phyloP scores from a whole-genome alignment of 1,140 invertebrate genomes.

The Venturia canescens region DNA sequence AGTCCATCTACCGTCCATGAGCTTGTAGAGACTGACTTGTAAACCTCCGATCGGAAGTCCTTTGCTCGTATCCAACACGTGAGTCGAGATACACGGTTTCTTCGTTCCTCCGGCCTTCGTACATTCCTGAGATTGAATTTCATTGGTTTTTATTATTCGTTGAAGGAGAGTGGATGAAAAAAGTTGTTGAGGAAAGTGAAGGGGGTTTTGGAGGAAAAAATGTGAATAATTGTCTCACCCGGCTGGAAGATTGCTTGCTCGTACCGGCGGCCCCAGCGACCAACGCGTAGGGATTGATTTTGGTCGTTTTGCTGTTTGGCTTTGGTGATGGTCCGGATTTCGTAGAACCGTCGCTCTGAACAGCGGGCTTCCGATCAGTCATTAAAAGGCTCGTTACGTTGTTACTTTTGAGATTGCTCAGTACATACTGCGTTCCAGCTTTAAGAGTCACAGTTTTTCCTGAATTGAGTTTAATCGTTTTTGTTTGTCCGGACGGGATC shows the following conservation, averaged over 20 bases:
- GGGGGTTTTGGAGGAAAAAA: background rate
- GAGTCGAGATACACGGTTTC: conserved; percentile 79
- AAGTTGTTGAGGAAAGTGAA: background rate
- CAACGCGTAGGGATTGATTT: background rate
- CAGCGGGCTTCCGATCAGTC: conserved; percentile 42
- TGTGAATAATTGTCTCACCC: conserved; percentile 34
- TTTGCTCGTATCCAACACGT: conserved; percentile 82
- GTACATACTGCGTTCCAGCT: conserved; percentile 60
- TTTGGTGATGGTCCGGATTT: background rate
- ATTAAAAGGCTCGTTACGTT: conserved; percentile 60
- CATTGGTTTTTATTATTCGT: background rate
- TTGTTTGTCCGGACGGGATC: conserved; percentile 50
- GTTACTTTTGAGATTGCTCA: conserved; percentile 62
- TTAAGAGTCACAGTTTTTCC: conserved; percentile 65
- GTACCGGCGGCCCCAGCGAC: conserved; percentile 48
- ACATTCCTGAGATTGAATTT: background rate
- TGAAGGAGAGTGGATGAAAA: background rate
- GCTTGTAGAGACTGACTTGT: conserved; percentile 82
- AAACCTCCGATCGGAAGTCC: conserved; percentile 81
- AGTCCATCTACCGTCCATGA: conserved; percentile 81
- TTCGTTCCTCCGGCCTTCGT: conserved; percentile 49
- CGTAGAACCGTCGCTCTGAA: background rate
- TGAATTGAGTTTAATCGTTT: conserved; percentile 60
- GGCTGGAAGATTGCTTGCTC: conserved; percentile 53
- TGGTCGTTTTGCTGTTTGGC: background rate